Percentiles rank a stretch among this genome's conserved stretches.
Evolutionary conservation across 2,888 invertebrate species (phyloP).

Genomic region (Hydraecia micacea): DNA sequence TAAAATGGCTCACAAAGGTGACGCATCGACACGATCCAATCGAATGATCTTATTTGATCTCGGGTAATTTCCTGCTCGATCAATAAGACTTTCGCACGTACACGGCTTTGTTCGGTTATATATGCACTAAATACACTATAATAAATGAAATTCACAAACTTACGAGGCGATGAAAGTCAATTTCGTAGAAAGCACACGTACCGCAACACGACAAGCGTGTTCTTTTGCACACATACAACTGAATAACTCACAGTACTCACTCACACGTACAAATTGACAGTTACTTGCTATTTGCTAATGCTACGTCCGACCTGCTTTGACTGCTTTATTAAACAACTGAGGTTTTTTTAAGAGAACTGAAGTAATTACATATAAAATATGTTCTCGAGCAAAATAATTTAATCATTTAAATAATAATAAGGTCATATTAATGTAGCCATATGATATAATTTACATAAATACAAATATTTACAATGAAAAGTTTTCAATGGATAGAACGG

Average conservation of each 20-base stretch:
- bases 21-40: conserved; percentile 90
- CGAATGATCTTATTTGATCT: conserved; percentile 83
- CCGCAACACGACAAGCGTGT: conserved; percentile 88
- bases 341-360: neutral
- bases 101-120: conserved; percentile 58
- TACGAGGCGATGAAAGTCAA: conserved; percentile 90
- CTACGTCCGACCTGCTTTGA: conserved; percentile 26
- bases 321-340: conserved; percentile 27
- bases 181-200: conserved; percentile 88
- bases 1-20: conserved; percentile 90
- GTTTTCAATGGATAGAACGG: conserved; percentile 20
- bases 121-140: conserved; percentile 80
- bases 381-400: too few species aligned
- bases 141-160: conserved; percentile 86
- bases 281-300: conserved; percentile 45
- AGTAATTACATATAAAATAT: neutral
- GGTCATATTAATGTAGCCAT: accelerated
- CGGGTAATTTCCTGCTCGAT: conserved; percentile 62
- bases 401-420: neutral
- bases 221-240: conserved; percentile 86
- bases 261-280: conserved; percentile 69
- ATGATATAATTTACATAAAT: neutral
- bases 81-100: conserved; percentile 63
- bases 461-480: neutral
- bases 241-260: conserved; percentile 52